Base-by-base conservation (phyloP, 2,797 vertebrate species). In the Perodicticus potto region DNA sequence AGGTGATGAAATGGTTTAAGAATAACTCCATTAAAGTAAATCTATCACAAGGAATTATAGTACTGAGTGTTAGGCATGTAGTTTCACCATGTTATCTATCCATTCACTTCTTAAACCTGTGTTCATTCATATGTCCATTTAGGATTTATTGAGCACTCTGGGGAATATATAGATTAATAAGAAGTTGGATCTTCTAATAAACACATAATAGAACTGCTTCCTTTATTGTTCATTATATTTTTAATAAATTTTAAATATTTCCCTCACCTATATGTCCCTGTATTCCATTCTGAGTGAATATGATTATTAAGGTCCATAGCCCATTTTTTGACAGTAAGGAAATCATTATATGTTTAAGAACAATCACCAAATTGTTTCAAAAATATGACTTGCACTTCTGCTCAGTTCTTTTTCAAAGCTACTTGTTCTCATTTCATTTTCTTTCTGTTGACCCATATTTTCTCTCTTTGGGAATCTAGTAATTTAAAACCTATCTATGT, bases 11-110 rank as follows among this genome's bases (percentile, higher is more conserved):
- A 73, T 88, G 4, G 3, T 81, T 65, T 85, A 55, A 81, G 95
- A 80, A 45, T 87, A 86, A 74, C 22, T 32, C 55, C 10, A 89
- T 70, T 81, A 67, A 86, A 92, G 45, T 40, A 86, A 91, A 80
- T 34, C 13, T n/a, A 86, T 81, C 59, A 70, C 29, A 76, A 91
- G 37, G 8, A 78, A 69, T 90, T 34, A 93, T 57, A 19, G 10
- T 53, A 69, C 10, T 34, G 45, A 67, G 23, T 20, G 0, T 70
- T 85, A 59, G n/a, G 20, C 49, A 76, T n/a, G 14, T 6, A 65
- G n/a, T 67, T 89, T 95, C 81, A 59, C 9, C n/a, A 40, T 69
- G 65, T 45, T 27, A 57, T n/a, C 7, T 80, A 14, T 92, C 5
- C n/a, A n/a, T 55, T 84, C 7, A 61, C 1, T 78, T 83, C 77